phyloP scores from a whole-genome alignment of 2,113 vertebrate genomes.

The Sciurus niger region DNA sequence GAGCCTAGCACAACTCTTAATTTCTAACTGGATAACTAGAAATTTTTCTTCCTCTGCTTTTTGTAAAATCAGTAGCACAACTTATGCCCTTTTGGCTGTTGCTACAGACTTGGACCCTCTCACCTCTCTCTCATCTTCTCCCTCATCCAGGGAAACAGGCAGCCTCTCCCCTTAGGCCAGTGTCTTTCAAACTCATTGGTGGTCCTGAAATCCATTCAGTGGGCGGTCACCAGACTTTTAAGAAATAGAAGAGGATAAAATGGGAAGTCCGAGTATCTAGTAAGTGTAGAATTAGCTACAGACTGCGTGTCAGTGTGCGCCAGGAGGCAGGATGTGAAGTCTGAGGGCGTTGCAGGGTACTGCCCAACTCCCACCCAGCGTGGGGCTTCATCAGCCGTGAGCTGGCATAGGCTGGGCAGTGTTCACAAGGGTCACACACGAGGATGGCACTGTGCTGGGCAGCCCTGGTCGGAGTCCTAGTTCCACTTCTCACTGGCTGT shows the following conservation, averaged over 20 bases:
- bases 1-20: neutral
- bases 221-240: neutral
- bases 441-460: neutral
- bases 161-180: rapidly evolving
- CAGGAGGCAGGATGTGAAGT: neutral
- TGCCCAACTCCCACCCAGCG: neutral
- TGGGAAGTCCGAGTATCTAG: neutral
- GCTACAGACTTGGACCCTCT: neutral
- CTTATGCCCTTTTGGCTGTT: neutral
- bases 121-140: neutral
- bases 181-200: neutral
- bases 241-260: neutral
- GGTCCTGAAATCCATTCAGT: neutral
- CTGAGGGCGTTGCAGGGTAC: neutral
- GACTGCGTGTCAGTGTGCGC: neutral
- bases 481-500: neutral
- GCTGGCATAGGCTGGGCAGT: neutral
- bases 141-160: neutral
- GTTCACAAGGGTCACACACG: rapidly evolving
- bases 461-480: neutral
- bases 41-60: neutral
- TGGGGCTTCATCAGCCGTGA: neutral
- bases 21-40: neutral
- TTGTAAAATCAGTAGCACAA: neutral
- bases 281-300: neutral